phyloP scores from a whole-genome alignment of 2,888 invertebrate genomes.

The Nephrotoma guestfalica region DNA sequence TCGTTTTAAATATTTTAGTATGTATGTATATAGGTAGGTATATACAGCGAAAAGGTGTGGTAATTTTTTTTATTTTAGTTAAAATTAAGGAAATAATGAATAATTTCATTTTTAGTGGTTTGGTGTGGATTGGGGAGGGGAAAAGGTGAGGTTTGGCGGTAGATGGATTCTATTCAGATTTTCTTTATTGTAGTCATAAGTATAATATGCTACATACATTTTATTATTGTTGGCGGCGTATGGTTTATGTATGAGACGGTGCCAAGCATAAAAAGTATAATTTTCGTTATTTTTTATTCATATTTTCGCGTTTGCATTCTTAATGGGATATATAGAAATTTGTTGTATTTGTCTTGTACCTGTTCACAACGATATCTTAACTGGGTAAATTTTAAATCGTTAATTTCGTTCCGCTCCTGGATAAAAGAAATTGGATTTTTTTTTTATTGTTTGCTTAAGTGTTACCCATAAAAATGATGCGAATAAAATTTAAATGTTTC shows the following conservation, averaged over 20 bases:
- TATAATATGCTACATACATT: background rate
- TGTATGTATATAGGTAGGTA: background rate
- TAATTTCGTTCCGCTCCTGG: background rate
- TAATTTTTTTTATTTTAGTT: background rate
- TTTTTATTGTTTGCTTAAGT: no score
- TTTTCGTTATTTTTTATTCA: background rate
- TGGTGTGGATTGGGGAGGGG: background rate
- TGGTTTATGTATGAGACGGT: background rate
- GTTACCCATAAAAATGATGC: no score
- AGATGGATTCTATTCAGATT: background rate
- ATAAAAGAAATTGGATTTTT: background rate
- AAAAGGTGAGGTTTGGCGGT: background rate
- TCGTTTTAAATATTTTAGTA: background rate
- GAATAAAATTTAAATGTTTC: no score
- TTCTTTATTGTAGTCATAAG: background rate
- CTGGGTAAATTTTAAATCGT: background rate
- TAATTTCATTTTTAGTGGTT: background rate
- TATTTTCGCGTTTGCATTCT: background rate
- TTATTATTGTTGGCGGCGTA: background rate
- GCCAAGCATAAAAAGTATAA: background rate
- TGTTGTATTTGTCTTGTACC: background rate
- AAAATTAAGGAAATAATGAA: background rate
- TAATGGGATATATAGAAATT: background rate
- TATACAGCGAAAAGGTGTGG: background rate
- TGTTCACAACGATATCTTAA: background rate